Conservation (phyloP, 2,113 vertebrate genomes). For the Sula dactylatra region DNA sequence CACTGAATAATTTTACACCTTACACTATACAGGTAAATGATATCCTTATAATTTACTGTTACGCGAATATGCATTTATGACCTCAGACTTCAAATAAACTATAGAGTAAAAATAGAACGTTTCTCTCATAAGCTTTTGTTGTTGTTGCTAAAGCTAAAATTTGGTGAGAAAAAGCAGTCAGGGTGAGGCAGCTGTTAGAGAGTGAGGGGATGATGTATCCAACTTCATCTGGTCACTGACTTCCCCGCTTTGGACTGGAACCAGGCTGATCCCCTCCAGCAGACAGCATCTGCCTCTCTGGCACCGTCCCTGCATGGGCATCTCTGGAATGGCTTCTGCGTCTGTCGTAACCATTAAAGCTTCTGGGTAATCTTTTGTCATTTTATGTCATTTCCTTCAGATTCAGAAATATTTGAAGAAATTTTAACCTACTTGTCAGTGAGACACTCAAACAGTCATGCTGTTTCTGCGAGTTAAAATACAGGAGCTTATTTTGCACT, state of each 20-base stretch:
- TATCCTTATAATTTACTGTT: not conserved
- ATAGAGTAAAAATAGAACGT: not conserved
- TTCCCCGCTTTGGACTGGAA: not conserved
- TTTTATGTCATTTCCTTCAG: conserved; percentile 15
- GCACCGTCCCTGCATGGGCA: not conserved
- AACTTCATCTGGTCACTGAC: not conserved
- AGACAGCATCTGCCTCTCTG: conserved; percentile 52
- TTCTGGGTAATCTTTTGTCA: conserved; percentile 17
- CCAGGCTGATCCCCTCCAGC: not conserved
- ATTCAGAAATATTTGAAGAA: conserved; percentile 12
- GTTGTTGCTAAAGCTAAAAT: not conserved
- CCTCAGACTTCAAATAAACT: not conserved
- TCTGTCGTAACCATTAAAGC: not conserved
- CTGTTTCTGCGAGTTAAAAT: not conserved
- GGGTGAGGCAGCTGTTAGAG: not conserved
- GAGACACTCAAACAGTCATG: not conserved
- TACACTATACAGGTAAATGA: not conserved
- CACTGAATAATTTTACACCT: not conserved
- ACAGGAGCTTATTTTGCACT: not conserved
- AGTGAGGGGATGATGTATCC: not conserved
- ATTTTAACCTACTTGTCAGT: conserved; percentile 20
- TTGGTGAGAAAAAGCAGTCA: not conserved
- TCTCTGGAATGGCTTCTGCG: not conserved
- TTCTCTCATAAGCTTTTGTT: not conserved
- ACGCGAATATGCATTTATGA: not conserved